Evolutionary conservation across 2,797 vertebrate species (phyloP).

Genomic region (Cirrhinus molitorella): DNA sequence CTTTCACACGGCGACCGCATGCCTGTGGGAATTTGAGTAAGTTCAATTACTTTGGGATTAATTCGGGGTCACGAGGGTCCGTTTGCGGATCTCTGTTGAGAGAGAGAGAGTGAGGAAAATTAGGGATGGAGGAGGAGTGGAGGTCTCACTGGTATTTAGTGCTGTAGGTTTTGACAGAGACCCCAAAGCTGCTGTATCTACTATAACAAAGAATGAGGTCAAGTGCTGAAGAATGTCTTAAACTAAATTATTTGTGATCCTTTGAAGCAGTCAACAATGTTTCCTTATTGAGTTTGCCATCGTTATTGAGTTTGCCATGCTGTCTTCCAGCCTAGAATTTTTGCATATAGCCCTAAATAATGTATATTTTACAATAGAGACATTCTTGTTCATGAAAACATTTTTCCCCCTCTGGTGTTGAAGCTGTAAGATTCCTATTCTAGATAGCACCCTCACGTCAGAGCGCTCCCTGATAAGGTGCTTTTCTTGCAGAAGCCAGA

Average conservation of each 20-base stretch:
- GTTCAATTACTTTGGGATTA: constrained; percentile 70
- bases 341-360: constrained; percentile 83
- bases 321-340: constrained; percentile 66
- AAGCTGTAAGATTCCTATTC: constrained; percentile 82
- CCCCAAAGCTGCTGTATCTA: not conserved
- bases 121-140: constrained; percentile 29
- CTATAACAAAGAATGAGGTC: not conserved
- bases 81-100: constrained; percentile 49
- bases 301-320: constrained; percentile 15
- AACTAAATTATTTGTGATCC: constrained; percentile 10
- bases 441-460: constrained; percentile 77
- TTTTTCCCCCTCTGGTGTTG: constrained; percentile 73
- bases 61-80: constrained; percentile 64
- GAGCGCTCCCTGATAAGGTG: constrained; percentile 79
- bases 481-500: constrained; percentile 78
- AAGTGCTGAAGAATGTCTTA: not conserved
- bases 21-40: constrained; percentile 63
- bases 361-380: constrained; percentile 80
- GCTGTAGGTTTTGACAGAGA: constrained; percentile 1
- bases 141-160: constrained; percentile 46
- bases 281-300: constrained; percentile 13
- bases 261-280: not conserved
- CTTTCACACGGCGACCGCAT: constrained; percentile 55
- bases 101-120: not conserved
- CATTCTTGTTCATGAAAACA: constrained; percentile 63